Conservation (phyloP, 2,797 vertebrate species). For the Acrossocheilus fasciatus region DNA sequence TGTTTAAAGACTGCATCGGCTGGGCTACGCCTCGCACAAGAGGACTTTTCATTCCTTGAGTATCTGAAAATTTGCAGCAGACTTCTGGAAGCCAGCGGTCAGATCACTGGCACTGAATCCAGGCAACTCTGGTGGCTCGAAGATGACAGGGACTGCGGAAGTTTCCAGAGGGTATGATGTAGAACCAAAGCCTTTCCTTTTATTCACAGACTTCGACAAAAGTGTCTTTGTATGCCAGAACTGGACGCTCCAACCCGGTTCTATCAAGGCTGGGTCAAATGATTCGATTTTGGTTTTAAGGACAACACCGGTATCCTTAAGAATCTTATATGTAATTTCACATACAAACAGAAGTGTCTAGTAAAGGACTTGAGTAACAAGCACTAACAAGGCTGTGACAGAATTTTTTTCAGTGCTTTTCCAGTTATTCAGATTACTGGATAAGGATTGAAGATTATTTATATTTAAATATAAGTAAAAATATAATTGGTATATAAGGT, state of each 20-base stretch:
- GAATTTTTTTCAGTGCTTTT: not conserved
- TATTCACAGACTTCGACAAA: conserved; percentile 65
- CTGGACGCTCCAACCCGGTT: conserved; percentile 38
- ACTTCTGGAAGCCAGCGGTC: conserved; percentile 54
- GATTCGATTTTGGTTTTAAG: not conserved
- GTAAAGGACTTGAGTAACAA: not conserved
- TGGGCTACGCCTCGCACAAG: conserved; percentile 61
- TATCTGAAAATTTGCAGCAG: conserved; percentile 52
- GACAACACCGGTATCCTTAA: not conserved
- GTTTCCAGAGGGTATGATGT: conserved; percentile 65
- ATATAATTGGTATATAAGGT: no score
- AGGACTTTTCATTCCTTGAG: conserved; percentile 59
- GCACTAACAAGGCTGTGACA: not conserved
- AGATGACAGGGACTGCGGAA: conserved; percentile 48
- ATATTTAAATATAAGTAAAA: no score
- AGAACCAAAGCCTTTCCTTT: conserved; percentile 63
- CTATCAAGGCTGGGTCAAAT: conserved; percentile 35
- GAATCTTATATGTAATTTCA: not conserved
- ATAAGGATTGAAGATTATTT: not conserved
- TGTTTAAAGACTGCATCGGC: conserved; percentile 58
- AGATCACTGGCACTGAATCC: conserved; percentile 56
- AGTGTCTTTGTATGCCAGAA: conserved; percentile 65
- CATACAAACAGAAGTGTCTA: not conserved
- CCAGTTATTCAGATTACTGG: not conserved
- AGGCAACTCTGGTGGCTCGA: conserved; percentile 56